These are phyloP conservation scores for Platalea minor DNA, from an alignment of 2,797 vertebrate genomes.

Conservation along the genomic window DNA sequence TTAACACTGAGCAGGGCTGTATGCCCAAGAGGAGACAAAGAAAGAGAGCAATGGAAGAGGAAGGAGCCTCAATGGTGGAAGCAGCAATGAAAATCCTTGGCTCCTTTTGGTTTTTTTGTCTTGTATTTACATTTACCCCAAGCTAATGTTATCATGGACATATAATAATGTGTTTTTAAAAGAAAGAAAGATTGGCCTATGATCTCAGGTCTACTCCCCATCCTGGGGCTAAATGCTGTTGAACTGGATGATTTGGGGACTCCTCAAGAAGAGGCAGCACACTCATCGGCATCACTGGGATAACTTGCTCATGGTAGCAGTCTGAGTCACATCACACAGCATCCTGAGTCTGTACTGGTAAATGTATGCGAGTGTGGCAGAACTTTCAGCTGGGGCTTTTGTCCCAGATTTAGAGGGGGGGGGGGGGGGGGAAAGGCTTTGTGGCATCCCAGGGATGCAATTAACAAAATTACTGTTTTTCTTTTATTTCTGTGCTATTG, in stretches of 20 bases:
- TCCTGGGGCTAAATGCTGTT: background rate
- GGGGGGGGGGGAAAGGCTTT: background rate
- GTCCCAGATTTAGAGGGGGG: background rate
- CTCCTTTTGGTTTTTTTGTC: background rate
- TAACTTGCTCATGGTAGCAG: background rate
- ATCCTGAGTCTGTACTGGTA: background rate
- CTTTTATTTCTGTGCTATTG: background rate
- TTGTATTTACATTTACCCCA: background rate
- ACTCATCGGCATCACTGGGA: no score
- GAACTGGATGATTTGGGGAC: background rate
- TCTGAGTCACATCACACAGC: background rate
- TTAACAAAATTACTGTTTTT: background rate
- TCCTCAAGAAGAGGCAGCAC: background rate
- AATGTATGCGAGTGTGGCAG: background rate
- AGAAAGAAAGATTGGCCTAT: background rate
- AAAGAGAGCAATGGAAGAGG: background rate
- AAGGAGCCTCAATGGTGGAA: background rate
- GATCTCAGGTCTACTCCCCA: background rate
- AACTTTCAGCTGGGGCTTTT: background rate
- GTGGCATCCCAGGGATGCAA: accelerated
- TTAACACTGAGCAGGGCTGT: background rate
- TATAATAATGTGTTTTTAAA: background rate
- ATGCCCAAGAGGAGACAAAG: background rate
- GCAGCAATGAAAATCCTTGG: background rate
- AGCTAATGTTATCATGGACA: background rate